Evolutionary conservation across 2,113 vertebrate species (phyloP).

Genomic region (Caranx melampygus): DNA sequence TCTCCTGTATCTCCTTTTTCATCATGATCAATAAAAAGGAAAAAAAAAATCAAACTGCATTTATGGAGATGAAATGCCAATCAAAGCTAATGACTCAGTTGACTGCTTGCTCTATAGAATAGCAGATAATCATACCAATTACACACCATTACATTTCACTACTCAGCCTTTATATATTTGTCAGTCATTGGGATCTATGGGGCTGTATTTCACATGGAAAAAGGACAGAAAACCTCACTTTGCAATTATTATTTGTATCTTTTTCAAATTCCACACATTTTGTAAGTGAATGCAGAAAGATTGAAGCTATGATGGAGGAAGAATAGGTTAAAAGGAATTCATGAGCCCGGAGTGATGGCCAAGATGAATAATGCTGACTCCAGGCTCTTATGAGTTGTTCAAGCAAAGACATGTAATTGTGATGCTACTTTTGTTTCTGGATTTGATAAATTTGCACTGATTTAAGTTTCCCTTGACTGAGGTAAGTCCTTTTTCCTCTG

Average conservation of each 20-base stretch:
- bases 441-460: not conserved
- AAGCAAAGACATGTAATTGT: not conserved
- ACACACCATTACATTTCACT: slow-evolving; percentile 13
- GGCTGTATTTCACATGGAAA: not conserved
- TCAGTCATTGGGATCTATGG: not conserved
- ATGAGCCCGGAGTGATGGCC: not conserved
- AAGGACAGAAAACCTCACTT: not conserved
- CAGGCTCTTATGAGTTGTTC: not conserved
- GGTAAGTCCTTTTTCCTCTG: too few species aligned
- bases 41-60: slow-evolving; percentile 1
- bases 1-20: too few species aligned
- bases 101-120: slow-evolving; percentile 15
- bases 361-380: not conserved
- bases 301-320: slow-evolving; percentile 2
- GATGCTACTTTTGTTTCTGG: not conserved
- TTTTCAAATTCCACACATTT: slow-evolving; percentile 1
- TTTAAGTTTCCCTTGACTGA: not conserved
- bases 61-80: slow-evolving; percentile 2
- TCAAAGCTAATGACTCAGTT: not conserved
- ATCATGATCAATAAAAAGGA: not conserved
- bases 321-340: not conserved
- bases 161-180: slow-evolving; percentile 15
- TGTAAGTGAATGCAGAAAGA: not conserved
- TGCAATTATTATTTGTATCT: slow-evolving; percentile 14
- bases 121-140: slow-evolving; percentile 29